A percentile compares a stretch with the other conserved stretches of the same genome.
Evolutionary conservation across 1,140 invertebrate genomes (phyloP).

Genomic region (Cotesia glomerata): DNA sequence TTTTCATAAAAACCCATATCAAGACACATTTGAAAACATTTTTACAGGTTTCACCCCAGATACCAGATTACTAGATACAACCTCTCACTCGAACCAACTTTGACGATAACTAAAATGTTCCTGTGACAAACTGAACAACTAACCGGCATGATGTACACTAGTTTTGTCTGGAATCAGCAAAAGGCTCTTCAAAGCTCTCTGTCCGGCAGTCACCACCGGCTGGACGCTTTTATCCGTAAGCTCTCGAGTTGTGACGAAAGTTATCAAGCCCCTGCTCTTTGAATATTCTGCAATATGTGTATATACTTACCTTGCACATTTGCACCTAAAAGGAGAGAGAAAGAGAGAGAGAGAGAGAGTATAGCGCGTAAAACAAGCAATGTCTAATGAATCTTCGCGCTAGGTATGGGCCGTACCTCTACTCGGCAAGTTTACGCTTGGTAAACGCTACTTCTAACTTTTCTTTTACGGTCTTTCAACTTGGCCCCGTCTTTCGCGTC

Average conservation of each 20-base stretch:
- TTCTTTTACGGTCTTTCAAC: slow-evolving; percentile 6
- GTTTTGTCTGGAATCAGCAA: not conserved
- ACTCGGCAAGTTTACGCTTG: slow-evolving; percentile 20
- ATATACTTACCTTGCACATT: too few species aligned
- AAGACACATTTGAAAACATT: too few species aligned
- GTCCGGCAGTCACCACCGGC: not conserved
- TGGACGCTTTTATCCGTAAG: not conserved
- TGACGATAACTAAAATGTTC: too few species aligned
- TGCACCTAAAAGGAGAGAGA: too few species aligned
- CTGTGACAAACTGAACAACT: too few species aligned
- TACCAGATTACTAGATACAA: too few species aligned
- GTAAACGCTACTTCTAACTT: slow-evolving; percentile 25
- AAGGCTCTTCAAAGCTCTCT: slow-evolving; percentile 9
- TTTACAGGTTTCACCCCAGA: too few species aligned
- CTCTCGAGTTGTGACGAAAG: not conserved
- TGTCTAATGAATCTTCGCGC: slow-evolving; percentile 27
- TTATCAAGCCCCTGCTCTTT: slow-evolving; percentile 11
- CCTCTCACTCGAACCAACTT: too few species aligned
- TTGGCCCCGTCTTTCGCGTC: not conserved
- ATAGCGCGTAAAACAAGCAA: slow-evolving; percentile 16
- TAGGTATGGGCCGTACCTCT: not conserved
- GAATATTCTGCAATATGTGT: not conserved
- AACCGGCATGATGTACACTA: too few species aligned
- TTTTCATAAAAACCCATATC: too few species aligned
- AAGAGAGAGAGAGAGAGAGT: not conserved